Percentiles rank a stretch among this genome's conserved stretches.
phyloP scores from a whole-genome alignment of 2,113 vertebrate species.

The Trinectes maculatus region DNA sequence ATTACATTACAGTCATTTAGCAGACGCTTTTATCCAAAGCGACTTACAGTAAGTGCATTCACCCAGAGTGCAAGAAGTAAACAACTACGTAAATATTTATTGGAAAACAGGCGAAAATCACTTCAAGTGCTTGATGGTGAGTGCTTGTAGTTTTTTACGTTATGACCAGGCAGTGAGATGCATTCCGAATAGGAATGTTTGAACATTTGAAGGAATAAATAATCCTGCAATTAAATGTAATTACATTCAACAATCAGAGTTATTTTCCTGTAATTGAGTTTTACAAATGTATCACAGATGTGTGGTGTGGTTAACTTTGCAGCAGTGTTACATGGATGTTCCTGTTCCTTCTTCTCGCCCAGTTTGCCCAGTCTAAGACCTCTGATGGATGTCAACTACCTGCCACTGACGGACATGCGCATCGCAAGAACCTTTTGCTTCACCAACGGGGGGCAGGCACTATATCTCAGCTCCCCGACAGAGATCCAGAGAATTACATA shows the following conservation, averaged over 20 bases:
- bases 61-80: too few relatives aligned
- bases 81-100: too few relatives aligned
- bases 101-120: too few relatives aligned
- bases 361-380: conserved; percentile 97
- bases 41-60: too few relatives aligned
- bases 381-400: conserved; percentile 93
- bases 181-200: too few relatives aligned
- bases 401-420: conserved; percentile 96
- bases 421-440: conserved; percentile 98
- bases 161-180: too few relatives aligned
- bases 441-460: conserved; percentile 93
- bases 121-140: too few relatives aligned
- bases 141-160: too few relatives aligned
- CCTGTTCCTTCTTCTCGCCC: background rate
- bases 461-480: conserved; percentile 97
- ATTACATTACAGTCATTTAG: too few relatives aligned
- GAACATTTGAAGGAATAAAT: too few relatives aligned
- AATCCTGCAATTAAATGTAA: background rate
- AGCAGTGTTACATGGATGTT: background rate
- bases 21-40: too few relatives aligned
- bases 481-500: conserved; percentile 98
- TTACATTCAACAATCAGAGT: background rate
- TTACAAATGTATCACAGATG: background rate
- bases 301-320: background rate
- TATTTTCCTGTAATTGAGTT: background rate